These are phyloP conservation scores for Centruroides vittatus DNA, from an alignment of 1,140 invertebrate genomes.

Conservation along the genomic window DNA sequence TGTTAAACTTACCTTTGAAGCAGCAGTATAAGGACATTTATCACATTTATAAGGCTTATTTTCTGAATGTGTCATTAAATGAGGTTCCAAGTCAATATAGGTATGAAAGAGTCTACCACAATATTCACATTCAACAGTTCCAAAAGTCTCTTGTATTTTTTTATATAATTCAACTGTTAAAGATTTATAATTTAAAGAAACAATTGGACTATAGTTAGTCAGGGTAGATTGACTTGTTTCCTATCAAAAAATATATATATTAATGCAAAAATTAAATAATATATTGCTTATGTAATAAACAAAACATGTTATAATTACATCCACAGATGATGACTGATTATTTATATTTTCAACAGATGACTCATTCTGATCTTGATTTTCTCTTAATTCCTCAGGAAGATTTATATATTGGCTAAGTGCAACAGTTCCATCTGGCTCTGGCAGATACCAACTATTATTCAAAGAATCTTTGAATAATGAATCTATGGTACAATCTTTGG, in stretches of 20 bases:
- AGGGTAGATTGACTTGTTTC: background rate
- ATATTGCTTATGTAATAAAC: background rate
- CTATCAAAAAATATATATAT: background rate
- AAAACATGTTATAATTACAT: background rate
- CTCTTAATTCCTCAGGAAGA: conserved; percentile 1
- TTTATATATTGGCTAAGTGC: conserved; percentile 1
- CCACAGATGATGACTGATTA: background rate
- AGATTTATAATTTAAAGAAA: conserved; percentile 22
- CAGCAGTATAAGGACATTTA: background rate
- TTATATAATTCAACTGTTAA: conserved; percentile 27
- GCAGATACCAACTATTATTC: conserved; percentile 13
- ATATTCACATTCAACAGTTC: conserved; percentile 29
- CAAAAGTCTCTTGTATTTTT: conserved; percentile 29
- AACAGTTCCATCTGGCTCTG: background rate
- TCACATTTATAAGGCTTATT: conserved; percentile 5
- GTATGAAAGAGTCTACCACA: conserved; percentile 28
- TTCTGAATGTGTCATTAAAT: conserved; percentile 26
- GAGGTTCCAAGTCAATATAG: conserved; percentile 26
- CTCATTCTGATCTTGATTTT: background rate
- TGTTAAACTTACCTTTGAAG: conserved; percentile 19
- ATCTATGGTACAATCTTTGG: too few relatives aligned
- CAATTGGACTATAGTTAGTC: background rate
- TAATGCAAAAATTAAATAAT: too few relatives aligned
- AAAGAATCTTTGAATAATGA: background rate
- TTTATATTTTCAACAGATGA: background rate